Base-by-base conservation (phyloP, 2,888 invertebrate species). In the Coecobrya sp. region DNA sequence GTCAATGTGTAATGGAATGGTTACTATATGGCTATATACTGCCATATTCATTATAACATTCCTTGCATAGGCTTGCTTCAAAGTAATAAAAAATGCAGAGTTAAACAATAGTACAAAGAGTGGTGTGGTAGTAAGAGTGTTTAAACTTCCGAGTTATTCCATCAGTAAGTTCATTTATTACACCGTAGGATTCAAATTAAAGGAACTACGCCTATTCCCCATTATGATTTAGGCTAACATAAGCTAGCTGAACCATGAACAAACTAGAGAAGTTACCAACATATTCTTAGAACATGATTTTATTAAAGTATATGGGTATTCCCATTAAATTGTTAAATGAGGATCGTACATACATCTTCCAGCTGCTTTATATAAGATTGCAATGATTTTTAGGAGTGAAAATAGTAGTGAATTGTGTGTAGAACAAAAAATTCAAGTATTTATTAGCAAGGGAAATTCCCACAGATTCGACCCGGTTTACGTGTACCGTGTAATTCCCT, bases 381-480 rank as follows among this genome's bases (percentile, higher is more conserved):
- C 36, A 36, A 36, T 36, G 36, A 7, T 36, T 36, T 36, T 68
- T 30, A 11, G 19, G n/a, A 16, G 16, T 30, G 11, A 76, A 25
- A 49, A 19, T 49, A 49, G 25, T 16, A 49, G 22, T 13, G 49
- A 22, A 36, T 45, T 76, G 13, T 62, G 62, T 62, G n/a, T 36
- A 55, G 19, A 19, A 25, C 62, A n/a, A 62, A 25, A 62, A 11
- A 25, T 10, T 13, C 10, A 49, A 59, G 36, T 59, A 36, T 70
- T 70, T 19, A 45, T 45, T 30, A 86, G 86, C n/a, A n/a, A n/a
- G 62, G 86, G 82, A 91, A 86, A 86, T 91, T 91, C 91, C 70
- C 91, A 91, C 81, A 86, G 81, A 91, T 91, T 91, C 91, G 91
- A 86, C 91, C 82, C 91, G 91, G 91, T 91, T 91, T 91, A 86